Conservation (phyloP, 2,888 invertebrate species). For the Ormyrus rosae region DNA sequence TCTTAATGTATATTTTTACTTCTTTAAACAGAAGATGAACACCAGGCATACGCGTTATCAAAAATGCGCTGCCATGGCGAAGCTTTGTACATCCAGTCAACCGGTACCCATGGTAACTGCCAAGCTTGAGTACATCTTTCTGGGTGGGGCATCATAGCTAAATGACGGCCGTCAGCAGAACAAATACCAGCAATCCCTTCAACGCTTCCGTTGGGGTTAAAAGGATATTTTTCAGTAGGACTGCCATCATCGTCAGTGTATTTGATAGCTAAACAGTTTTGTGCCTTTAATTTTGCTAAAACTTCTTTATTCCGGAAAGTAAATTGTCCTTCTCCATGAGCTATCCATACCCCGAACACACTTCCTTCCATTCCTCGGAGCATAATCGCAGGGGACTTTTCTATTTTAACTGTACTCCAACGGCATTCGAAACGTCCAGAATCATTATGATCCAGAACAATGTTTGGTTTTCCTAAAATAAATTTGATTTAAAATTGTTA, state of each 20-base stretch:
- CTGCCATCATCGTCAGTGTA: slow-evolving; percentile 89
- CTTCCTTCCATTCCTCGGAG: slow-evolving; percentile 91
- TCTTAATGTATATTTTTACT: background rate
- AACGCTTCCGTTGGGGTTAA: slow-evolving; percentile 95
- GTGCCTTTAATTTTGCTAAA: slow-evolving; percentile 77
- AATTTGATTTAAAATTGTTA: slow-evolving; percentile 22
- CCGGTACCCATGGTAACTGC: slow-evolving; percentile 89
- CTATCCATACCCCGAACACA: slow-evolving; percentile 96
- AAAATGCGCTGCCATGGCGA: slow-evolving; percentile 97
- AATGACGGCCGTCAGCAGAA: slow-evolving; percentile 92
- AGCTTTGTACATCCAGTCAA: slow-evolving; percentile 78
- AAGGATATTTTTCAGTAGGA: slow-evolving; percentile 90
- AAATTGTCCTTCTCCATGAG: slow-evolving; percentile 96
- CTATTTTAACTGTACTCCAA: slow-evolving; percentile 84
- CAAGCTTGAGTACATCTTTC: slow-evolving; percentile 93
- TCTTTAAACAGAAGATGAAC: slow-evolving; percentile 51
- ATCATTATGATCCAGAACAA: slow-evolving; percentile 88
- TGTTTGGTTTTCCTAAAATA: slow-evolving; percentile 63
- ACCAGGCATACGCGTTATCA: slow-evolving; percentile 90
- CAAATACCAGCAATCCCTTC: slow-evolving; percentile 93
- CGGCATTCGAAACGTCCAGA: slow-evolving; percentile 92
- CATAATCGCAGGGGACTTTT: slow-evolving; percentile 88
- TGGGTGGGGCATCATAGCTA: slow-evolving; percentile 99
- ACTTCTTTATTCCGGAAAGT: slow-evolving; percentile 78
- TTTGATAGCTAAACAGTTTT: slow-evolving; percentile 85